These are phyloP conservation scores for Hyalella azteca DNA, from an alignment of 2,888 invertebrate genomes.

Conservation along the genomic window DNA sequence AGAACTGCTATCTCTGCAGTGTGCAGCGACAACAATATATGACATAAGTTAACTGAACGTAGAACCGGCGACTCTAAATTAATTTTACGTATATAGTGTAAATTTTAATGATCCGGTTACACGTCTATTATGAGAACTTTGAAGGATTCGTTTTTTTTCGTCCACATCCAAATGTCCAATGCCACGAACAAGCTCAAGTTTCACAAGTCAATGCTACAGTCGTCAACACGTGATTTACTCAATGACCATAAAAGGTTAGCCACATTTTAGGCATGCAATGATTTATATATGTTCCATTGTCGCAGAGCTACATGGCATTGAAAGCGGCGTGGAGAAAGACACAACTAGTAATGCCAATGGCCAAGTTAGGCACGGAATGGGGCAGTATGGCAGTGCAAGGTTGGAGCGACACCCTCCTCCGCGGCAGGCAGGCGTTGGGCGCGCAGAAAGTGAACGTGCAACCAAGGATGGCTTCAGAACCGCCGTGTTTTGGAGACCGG, in stretches of 20 bases:
- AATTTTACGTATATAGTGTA: no score
- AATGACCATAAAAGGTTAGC: neutral
- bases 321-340: neutral
- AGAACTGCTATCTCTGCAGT: no score
- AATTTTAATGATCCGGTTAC: no score
- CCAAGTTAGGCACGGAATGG: neutral
- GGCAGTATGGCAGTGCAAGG: slow-evolving; percentile 11
- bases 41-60: no score
- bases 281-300: neutral
- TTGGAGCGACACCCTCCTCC: neutral
- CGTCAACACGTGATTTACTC: no score
- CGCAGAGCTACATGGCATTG: neutral
- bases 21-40: no score
- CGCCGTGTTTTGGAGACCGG: neutral
- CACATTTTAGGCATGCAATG: neutral
- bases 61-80: no score
- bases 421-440: neutral
- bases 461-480: slow-evolving; percentile 3
- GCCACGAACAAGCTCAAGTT: no score
- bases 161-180: no score
- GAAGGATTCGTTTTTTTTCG: no score
- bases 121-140: no score
- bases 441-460: slow-evolving; percentile 29
- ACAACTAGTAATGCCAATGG: neutral
- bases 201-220: no score